Conservation (phyloP, 2,888 invertebrate species). For the Luffia ferchaultella region DNA sequence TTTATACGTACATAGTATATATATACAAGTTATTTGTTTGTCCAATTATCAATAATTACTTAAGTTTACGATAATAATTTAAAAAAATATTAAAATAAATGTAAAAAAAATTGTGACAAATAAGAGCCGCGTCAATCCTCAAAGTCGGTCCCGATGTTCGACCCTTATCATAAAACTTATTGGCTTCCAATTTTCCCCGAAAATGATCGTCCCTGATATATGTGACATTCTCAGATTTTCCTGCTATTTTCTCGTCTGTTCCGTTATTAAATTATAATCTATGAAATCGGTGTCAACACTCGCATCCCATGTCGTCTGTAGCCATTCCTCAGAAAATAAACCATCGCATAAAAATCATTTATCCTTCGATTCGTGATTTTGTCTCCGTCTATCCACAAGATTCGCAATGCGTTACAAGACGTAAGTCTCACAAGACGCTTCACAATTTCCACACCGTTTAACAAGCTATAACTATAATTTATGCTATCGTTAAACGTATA, state of each 20-base stretch:
- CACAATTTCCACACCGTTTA: constrained; percentile 49
- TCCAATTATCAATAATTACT: too few relatives aligned
- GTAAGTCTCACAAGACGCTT: constrained; percentile 44
- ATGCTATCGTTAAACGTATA: constrained; percentile 8
- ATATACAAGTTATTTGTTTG: too few relatives aligned
- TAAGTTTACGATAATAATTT: too few relatives aligned
- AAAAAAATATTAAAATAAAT: too few relatives aligned
- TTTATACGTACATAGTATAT: too few relatives aligned
- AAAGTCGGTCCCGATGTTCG: not conserved
- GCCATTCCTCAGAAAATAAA: not conserved
- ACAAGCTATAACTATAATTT: constrained; percentile 34
- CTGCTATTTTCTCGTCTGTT: too few relatives aligned
- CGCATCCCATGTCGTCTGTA: too few relatives aligned
- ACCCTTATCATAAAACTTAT: not conserved
- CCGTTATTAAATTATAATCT: too few relatives aligned
- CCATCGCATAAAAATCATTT: not conserved
- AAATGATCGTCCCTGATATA: not conserved
- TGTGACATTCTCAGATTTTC: not conserved
- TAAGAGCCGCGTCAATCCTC: too few relatives aligned
- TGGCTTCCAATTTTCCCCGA: not conserved
- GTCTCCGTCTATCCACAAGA: constrained; percentile 20
- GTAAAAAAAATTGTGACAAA: too few relatives aligned
- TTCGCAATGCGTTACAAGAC: too few relatives aligned
- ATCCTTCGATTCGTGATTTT: not conserved
- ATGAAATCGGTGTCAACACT: not conserved